These are phyloP conservation scores for Dreissena polymorpha DNA, from an alignment of 1,140 invertebrate genomes.

Conservation along the genomic window DNA sequence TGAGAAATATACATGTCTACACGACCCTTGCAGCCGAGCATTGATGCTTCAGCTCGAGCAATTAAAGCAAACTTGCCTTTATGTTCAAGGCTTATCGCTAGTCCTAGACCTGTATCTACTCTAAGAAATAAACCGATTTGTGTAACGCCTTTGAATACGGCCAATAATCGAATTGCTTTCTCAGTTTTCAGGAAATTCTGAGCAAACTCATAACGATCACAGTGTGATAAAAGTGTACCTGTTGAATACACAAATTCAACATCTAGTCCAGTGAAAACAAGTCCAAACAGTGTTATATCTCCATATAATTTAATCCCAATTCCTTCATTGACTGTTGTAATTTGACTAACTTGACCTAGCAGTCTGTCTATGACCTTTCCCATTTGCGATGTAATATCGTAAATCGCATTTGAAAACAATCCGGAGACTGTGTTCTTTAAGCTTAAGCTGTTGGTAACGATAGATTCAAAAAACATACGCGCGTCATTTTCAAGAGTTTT, in stretches of 20 bases:
- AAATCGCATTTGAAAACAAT: not conserved
- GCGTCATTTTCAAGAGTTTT: not conserved
- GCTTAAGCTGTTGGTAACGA: not conserved
- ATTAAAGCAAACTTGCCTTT: conserved; percentile 2
- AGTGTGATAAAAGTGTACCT: not conserved
- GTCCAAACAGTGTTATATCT: not conserved
- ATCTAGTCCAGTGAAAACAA: not conserved
- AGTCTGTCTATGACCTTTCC: not conserved
- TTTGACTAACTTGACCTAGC: not conserved
- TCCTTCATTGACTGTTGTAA: not conserved
- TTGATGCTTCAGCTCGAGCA: not conserved
- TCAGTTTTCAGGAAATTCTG: not conserved
- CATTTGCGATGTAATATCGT: not conserved
- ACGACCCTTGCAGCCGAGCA: not conserved
- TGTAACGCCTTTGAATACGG: not conserved
- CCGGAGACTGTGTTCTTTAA: not conserved
- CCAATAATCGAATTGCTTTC: not conserved
- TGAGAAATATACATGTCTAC: conserved; percentile 8
- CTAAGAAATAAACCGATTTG: not conserved
- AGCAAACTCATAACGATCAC: not conserved
- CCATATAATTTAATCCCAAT: not conserved
- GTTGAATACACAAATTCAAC: not conserved
- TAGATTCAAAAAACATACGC: not conserved
- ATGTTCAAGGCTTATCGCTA: conserved; percentile 14
- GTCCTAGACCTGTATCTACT: conserved; percentile 6